Conservation (phyloP, 2,888 invertebrate genomes). For the Drosophila prostipennis region DNA sequence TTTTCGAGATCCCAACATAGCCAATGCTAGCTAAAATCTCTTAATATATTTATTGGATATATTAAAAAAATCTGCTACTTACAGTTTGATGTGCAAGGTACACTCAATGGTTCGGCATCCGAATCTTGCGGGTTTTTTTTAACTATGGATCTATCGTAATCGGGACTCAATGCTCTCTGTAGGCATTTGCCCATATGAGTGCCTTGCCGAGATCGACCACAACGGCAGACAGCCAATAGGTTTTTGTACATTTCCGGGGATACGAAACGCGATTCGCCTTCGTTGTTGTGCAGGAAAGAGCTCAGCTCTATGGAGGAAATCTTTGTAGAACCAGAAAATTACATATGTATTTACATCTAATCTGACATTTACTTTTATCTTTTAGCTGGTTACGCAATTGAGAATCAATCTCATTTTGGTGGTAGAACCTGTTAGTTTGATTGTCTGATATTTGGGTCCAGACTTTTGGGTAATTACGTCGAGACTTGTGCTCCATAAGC, state of each 20-base stretch:
- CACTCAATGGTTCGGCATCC: background rate
- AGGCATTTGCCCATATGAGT: conserved; percentile 81
- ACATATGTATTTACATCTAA: too few species aligned
- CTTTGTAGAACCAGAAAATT: too few species aligned
- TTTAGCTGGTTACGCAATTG: conserved; percentile 53
- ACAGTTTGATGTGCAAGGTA: conserved; percentile 82
- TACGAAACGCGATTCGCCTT: conserved; percentile 80
- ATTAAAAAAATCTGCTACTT: conserved; percentile 20
- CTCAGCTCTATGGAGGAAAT: conserved; percentile 52
- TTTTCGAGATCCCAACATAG: conserved; percentile 50
- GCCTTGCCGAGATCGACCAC: conserved; percentile 79
- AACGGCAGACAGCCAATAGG: conserved; percentile 81
- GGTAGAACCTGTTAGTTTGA: conserved; percentile 77
- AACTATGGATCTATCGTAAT: conserved; percentile 22
- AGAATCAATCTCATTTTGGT: conserved; percentile 76
- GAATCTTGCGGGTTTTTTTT: background rate
- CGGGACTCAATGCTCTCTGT: conserved; percentile 76
- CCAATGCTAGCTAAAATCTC: conserved; percentile 75
- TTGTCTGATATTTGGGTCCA: conserved; percentile 73
- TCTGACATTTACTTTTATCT: conserved; percentile 40
- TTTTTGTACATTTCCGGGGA: conserved; percentile 81
- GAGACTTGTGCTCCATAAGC: conserved; percentile 76
- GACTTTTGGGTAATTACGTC: conserved; percentile 76
- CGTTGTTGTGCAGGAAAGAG: conserved; percentile 69
- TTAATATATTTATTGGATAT: too few species aligned